A percentile compares a stretch with the other conserved stretches of the same genome.
phyloP scores from a whole-genome alignment of 1,140 invertebrate species.

The Conus ventricosus region DNA sequence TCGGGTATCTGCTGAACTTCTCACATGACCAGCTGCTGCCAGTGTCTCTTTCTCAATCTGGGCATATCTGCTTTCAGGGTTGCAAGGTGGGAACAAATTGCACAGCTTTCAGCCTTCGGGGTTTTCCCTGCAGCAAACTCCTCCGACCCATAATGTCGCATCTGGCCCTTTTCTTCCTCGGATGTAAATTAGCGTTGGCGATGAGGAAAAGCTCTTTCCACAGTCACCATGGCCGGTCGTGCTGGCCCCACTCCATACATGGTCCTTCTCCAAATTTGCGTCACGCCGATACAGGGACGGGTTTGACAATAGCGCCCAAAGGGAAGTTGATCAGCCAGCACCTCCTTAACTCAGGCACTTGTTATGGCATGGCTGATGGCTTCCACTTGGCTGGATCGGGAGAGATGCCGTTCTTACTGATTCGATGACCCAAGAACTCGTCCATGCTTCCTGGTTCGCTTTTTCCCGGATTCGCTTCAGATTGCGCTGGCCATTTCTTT shows the following conservation, averaged over 20 bases:
- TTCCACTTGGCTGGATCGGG: constrained; percentile 41
- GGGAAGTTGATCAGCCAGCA: constrained; percentile 31
- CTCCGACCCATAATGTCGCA: constrained; percentile 49
- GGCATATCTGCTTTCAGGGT: constrained; percentile 74
- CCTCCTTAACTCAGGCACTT: neutral
- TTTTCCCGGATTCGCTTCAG: constrained; percentile 26
- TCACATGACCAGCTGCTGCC: constrained; percentile 76
- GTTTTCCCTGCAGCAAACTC: constrained; percentile 36
- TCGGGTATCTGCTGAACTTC: too few species aligned
- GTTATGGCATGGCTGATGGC: neutral
- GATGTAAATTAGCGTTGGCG: neutral
- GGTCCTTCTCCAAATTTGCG: constrained; percentile 36
- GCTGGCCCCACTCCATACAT: constrained; percentile 38
- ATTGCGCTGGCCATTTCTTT: too few species aligned
- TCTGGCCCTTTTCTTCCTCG: constrained; percentile 42
- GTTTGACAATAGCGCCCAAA: constrained; percentile 21
- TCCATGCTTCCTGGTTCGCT: neutral
- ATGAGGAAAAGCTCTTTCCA: constrained; percentile 42
- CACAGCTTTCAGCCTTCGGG: too few species aligned
- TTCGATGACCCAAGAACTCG: constrained; percentile 51
- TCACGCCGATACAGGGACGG: constrained; percentile 5
- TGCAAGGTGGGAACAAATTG: constrained; percentile 74
- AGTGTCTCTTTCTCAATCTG: constrained; percentile 78
- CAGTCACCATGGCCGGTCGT: constrained; percentile 28
- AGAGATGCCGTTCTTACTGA: constrained; percentile 50